Percentiles rank a stretch among this genome's conserved stretches.
phyloP scores from a whole-genome alignment of 1,140 invertebrate species.

The Heterodera carotae region DNA sequence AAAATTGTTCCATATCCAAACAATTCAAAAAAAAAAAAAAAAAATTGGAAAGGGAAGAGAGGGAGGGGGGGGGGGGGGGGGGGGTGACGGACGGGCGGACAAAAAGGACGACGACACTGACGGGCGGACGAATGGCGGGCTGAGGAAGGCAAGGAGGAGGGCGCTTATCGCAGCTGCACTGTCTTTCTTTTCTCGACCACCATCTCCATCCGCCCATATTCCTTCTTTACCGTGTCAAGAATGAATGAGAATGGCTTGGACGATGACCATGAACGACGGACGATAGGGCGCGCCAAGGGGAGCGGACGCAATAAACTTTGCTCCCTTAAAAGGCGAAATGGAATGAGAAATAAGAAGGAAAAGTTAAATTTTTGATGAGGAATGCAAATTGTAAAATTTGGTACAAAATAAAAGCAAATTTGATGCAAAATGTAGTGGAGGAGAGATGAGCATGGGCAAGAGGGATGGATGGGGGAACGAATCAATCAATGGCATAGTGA shows the following conservation, averaged over 20 bases:
- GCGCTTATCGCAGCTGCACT: not conserved
- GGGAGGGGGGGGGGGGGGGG: too few relatives aligned
- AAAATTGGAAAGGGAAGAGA: too few relatives aligned
- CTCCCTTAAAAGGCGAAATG: not conserved
- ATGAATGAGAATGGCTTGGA: not conserved
- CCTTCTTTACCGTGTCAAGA: not conserved
- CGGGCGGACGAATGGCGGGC: not conserved
- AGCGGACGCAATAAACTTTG: not conserved
- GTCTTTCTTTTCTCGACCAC: not conserved
- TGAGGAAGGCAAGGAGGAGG: too few relatives aligned
- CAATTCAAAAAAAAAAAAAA: too few relatives aligned
- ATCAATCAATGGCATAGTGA: too few relatives aligned
- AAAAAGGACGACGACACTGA: too few relatives aligned
- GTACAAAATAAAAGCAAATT: not conserved
- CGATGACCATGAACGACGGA: not conserved
- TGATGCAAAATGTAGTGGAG: too few relatives aligned
- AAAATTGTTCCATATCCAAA: too few relatives aligned
- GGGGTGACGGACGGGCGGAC: not conserved
- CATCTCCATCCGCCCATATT: not conserved
- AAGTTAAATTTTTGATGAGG: too few relatives aligned
- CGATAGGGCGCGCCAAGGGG: too few relatives aligned
- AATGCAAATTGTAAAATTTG: not conserved
- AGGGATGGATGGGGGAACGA: not conserved
- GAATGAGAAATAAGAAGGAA: not conserved
- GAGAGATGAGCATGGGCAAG: not conserved